Conservation (phyloP, 2,888 invertebrate genomes). For the Agonum fuliginosum region DNA sequence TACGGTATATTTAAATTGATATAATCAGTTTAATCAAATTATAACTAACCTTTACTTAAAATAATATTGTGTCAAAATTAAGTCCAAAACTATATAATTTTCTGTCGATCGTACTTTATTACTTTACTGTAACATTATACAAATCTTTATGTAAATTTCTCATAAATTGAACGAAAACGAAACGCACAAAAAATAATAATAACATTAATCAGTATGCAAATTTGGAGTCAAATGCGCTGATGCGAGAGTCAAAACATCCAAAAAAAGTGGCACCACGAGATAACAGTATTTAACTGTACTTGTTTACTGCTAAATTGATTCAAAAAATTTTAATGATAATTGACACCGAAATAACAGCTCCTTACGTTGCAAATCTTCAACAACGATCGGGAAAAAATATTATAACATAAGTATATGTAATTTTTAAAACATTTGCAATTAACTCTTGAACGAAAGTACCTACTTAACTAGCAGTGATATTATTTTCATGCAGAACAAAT, state of each 20-base stretch:
- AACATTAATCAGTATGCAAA: slow-evolving; percentile 49
- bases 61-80: slow-evolving; percentile 34
- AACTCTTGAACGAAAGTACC: slow-evolving; percentile 4
- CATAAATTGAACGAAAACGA: slow-evolving; percentile 44
- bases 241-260: slow-evolving; percentile 1
- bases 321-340: slow-evolving; percentile 56
- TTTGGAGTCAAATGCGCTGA: slow-evolving; percentile 16
- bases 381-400: slow-evolving; percentile 11
- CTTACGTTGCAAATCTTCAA: slow-evolving; percentile 40
- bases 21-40: slow-evolving; percentile 39
- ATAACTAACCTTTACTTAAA: slow-evolving; percentile 3
- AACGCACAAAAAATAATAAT: slow-evolving; percentile 41
- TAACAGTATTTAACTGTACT: slow-evolving; percentile 52
- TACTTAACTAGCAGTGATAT: neutral
- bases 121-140: slow-evolving; percentile 13
- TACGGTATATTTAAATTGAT: slow-evolving; percentile 42
- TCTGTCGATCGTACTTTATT: slow-evolving; percentile 32
- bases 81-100: slow-evolving; percentile 36
- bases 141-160: slow-evolving; percentile 34
- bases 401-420: neutral
- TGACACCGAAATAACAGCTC: slow-evolving; percentile 43
- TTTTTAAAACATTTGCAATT: slow-evolving; percentile 19
- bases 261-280: slow-evolving; percentile 26
- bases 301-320: slow-evolving; percentile 54
- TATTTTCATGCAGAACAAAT: neutral